Percentiles rank a stretch among this genome's conserved stretches.
These are phyloP conservation scores for Drosophila barbarae DNA, from an alignment of 2,888 invertebrate species.

Conservation along the genomic window DNA sequence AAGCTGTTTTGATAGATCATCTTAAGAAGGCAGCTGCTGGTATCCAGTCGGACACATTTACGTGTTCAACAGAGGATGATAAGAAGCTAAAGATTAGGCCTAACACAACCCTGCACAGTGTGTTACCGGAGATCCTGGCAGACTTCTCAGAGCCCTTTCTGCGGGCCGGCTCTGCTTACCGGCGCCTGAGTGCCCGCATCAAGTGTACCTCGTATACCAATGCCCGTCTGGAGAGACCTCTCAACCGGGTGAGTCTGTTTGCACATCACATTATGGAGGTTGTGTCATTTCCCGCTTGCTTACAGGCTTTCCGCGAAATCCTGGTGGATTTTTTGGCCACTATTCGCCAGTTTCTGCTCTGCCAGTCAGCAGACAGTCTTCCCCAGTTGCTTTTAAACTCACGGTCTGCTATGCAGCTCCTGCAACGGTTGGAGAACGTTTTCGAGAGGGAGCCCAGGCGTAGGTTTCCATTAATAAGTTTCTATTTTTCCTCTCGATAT, in stretches of 20 bases:
- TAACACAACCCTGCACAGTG: slow-evolving; percentile 80
- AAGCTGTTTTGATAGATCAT: slow-evolving; percentile 65
- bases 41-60: slow-evolving; percentile 82
- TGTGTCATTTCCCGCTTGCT: neutral
- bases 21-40: slow-evolving; percentile 80
- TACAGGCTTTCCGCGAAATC: slow-evolving; percentile 83
- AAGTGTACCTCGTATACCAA: slow-evolving; percentile 36
- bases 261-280: too few relatives aligned
- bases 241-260: slow-evolving; percentile 48
- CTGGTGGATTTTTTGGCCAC: slow-evolving; percentile 83
- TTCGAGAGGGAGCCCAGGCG: slow-evolving; percentile 72
- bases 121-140: slow-evolving; percentile 80
- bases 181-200: slow-evolving; percentile 68
- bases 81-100: slow-evolving; percentile 80
- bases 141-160: slow-evolving; percentile 77
- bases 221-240: slow-evolving; percentile 44
- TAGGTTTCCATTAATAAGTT: slow-evolving; percentile 33
- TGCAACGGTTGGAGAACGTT: slow-evolving; percentile 70
- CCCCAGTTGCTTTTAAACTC: slow-evolving; percentile 67
- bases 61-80: slow-evolving; percentile 79
- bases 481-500: neutral
- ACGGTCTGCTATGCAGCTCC: slow-evolving; percentile 70
- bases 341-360: slow-evolving; percentile 80
- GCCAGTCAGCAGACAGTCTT: slow-evolving; percentile 62
- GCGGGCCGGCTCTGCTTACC: slow-evolving; percentile 77